phyloP scores from a whole-genome alignment of 2,113 vertebrate genomes.

The Tyto alba region DNA sequence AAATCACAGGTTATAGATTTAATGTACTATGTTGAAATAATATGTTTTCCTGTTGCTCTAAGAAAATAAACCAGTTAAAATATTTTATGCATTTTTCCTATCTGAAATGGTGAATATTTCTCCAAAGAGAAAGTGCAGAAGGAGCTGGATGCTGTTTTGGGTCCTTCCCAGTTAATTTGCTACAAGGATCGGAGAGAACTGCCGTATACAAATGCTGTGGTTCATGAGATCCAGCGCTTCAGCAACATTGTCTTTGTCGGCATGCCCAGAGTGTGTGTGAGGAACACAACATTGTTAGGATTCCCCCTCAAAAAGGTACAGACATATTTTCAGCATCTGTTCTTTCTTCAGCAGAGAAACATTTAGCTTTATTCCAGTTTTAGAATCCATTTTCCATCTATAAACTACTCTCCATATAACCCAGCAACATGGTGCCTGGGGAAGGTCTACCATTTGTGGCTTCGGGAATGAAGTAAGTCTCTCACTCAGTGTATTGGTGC shows the following conservation, averaged over 20 bases:
- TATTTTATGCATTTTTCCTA: neutral
- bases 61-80: neutral
- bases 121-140: constrained; percentile 57
- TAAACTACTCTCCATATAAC: neutral
- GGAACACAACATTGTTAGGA: neutral
- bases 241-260: constrained; percentile 37
- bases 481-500: neutral
- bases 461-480: neutral
- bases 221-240: constrained; percentile 55
- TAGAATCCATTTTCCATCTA: neutral
- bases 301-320: constrained; percentile 43
- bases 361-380: neutral
- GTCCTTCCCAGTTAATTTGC: neutral
- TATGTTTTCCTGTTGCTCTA: neutral
- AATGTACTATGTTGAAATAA: neutral
- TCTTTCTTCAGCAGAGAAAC: neutral
- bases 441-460: neutral
- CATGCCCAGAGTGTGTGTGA: neutral
- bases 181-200: constrained; percentile 16
- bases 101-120: neutral
- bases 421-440: neutral
- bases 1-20: neutral
- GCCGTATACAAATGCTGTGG: constrained; percentile 31
- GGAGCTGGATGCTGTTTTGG: constrained; percentile 51
- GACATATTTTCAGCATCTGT: neutral